Conservation (phyloP, 2,113 vertebrate species). For the Stegastes partitus region DNA sequence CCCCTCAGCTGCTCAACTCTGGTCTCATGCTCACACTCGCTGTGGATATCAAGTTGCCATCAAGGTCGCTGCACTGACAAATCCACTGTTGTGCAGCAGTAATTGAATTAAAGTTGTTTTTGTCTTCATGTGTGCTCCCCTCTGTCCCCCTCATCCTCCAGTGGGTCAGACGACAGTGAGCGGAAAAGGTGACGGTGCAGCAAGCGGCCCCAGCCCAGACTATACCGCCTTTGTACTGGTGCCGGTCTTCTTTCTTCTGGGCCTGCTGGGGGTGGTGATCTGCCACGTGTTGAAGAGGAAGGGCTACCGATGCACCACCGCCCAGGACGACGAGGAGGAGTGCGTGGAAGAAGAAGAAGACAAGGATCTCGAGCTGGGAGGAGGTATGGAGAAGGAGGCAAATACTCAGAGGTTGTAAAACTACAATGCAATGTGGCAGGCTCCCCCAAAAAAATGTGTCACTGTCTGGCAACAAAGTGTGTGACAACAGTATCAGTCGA, state of each 20-base stretch:
- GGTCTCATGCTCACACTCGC: background rate
- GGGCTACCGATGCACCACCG: conserved; percentile 95
- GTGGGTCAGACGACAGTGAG: background rate
- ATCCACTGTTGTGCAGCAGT: background rate
- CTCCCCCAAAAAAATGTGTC: background rate
- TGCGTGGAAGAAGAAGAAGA: conserved; percentile 82
- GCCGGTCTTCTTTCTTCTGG: conserved; percentile 93
- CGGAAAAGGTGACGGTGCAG: fast-evolving
- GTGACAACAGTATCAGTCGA: background rate
- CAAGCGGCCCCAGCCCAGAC: conserved; percentile 24
- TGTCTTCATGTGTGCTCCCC: background rate
- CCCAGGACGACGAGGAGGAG: conserved; percentile 84
- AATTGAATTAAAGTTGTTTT: background rate
- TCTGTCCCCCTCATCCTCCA: background rate
- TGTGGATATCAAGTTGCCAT: conserved; percentile 26
- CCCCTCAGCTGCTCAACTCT: conserved; percentile 51
- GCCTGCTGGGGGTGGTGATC: conserved; percentile 93
- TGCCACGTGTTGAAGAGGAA: conserved; percentile 95
- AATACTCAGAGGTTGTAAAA: background rate
- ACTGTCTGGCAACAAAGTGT: background rate
- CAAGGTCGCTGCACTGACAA: conserved; percentile 1
- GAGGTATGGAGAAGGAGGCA: conserved; percentile 80
- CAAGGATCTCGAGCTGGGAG: conserved; percentile 83
- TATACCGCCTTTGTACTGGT: conserved; percentile 90
- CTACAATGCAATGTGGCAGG: background rate